Evolutionary conservation across 2,888 invertebrate species (phyloP), one percentile per base, ranked within the genome.

Genomic region (Papilio elwesi): DNA sequence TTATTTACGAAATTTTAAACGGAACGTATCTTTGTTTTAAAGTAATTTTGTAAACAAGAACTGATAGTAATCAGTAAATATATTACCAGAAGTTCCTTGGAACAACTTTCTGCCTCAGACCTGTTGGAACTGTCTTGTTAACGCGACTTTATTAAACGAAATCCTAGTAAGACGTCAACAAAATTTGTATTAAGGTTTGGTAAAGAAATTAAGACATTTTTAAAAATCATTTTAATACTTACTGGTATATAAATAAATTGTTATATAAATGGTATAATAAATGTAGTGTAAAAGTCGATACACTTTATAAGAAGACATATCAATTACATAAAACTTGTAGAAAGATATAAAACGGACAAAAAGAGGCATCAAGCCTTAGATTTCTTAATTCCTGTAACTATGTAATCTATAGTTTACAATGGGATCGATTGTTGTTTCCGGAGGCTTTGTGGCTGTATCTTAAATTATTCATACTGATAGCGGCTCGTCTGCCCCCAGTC

Each of bases 401-500:
- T 55, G 26, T 57, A 38, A 59, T 6, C 36, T 38, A 2, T 47
- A 38, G 48, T 57, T 57, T n/a, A 36, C 7, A 59, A n/a, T 7
- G 57, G 57, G 38, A 59, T 59, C 57, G 36, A 38, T n/a, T 38
- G 57, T 38, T 59, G 38, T 38, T 38, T 7, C 38, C 11, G 36
- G 38, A 59, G 38, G 36, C 36, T 59, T 38, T 51, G 47, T 11
- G 47, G 11, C 47, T 47, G 8, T 47, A 43, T 53, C 53, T 67
- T 68, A 68, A 47, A 55, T 55, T 68, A 68, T 68, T 68, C 55
- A 68, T 68, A 26, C 55, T 7, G 55, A 55, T 47, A 48, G 13
- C 38, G 52, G 9, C 15, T 53, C 16, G 55, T 55, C 47, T 47
- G 26, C 13, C 16, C n/a, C 7, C 13, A 13, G 36, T 57, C 13